Evolutionary conservation across 2,797 vertebrate species (phyloP).

Genomic region (Lepus townsendii): DNA sequence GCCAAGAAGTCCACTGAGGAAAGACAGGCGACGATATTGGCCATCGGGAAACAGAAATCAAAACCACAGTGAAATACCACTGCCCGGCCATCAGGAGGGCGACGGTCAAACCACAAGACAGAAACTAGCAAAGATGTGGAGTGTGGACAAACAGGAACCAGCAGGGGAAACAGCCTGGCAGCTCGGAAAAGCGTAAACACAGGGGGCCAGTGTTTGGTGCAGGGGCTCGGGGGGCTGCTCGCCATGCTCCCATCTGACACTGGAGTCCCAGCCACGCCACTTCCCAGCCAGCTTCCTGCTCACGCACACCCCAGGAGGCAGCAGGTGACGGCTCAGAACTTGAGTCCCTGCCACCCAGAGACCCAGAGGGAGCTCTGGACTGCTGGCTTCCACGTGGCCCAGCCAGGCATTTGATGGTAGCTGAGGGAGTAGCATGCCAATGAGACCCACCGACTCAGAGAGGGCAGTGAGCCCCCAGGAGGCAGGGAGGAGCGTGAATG

Average conservation of each 20-base stretch:
- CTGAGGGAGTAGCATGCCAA: background rate
- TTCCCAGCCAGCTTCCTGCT: too few species aligned
- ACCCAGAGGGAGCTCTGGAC: too few species aligned
- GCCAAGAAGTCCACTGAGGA: background rate
- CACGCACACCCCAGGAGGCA: too few species aligned
- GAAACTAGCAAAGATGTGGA: background rate
- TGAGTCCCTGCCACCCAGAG: too few species aligned
- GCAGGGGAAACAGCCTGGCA: background rate
- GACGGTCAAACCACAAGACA: background rate
- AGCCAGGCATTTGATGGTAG: too few species aligned
- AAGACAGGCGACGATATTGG: background rate
- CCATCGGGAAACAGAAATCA: background rate
- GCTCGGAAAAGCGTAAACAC: background rate
- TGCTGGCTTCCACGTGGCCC: too few species aligned
- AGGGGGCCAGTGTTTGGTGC: too few species aligned
- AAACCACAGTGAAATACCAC: background rate
- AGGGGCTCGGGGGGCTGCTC: too few species aligned
- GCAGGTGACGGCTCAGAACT: too few species aligned
- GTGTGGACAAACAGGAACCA: background rate
- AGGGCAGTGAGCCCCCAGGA: background rate
- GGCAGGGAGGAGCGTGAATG: background rate
- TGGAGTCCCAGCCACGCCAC: too few species aligned
- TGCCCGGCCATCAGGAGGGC: background rate
- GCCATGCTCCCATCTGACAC: too few species aligned
- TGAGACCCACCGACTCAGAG: background rate